phyloP scores from a whole-genome alignment of 1,140 invertebrate genomes.

The Zophobas atratus region DNA sequence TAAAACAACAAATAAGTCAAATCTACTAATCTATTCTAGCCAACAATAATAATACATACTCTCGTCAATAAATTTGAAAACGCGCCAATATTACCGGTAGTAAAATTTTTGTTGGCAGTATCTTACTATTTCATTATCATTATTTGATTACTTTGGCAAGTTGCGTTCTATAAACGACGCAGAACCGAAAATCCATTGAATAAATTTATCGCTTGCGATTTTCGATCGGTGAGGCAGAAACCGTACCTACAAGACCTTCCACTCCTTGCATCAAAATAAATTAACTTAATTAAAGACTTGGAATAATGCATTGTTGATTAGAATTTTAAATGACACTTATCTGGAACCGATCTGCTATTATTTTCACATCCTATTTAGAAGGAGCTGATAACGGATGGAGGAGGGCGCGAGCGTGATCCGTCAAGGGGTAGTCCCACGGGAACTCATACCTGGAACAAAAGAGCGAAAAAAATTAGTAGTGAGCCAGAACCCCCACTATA shows the following conservation, averaged over 20 bases:
- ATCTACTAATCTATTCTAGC: too few species aligned
- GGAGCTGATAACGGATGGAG: not conserved
- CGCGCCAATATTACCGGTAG: not conserved
- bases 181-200: not conserved
- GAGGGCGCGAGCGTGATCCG: not conserved
- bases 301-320: not conserved
- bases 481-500: too few species aligned
- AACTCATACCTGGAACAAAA: not conserved
- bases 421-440: not conserved
- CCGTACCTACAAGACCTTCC: too few species aligned
- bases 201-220: not conserved
- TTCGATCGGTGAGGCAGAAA: not conserved
- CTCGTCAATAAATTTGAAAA: not conserved
- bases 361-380: conserved; percentile 7
- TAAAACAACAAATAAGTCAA: too few species aligned
- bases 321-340: conserved; percentile 4
- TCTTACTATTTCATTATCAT: not conserved
- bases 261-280: not conserved
- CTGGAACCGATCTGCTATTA: not conserved
- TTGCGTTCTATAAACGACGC: not conserved
- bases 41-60: not conserved
- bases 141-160: not conserved
- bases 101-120: not conserved
- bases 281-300: not conserved
- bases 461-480: not conserved